Conservation (phyloP, 1,140 invertebrate genomes). For the Copidosoma floridanum region DNA sequence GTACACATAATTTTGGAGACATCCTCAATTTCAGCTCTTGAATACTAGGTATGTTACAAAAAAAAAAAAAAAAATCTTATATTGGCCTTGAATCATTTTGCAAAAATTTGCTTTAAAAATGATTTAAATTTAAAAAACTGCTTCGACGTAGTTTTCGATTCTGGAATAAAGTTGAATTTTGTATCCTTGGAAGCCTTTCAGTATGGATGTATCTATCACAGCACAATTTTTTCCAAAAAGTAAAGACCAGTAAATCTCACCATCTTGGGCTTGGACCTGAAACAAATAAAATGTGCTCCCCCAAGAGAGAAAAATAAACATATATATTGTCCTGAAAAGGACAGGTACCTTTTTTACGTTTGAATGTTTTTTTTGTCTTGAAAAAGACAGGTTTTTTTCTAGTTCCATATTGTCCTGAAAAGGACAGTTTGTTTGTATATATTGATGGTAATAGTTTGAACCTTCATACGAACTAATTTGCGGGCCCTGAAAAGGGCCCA, state of each 20-base stretch:
- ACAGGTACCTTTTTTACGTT: constrained; percentile 27
- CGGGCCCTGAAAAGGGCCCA: constrained; percentile 55
- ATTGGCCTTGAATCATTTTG: no score
- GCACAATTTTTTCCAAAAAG: no score
- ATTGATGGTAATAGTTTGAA: constrained; percentile 28
- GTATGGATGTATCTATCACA: no score
- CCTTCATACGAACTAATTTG: constrained; percentile 41
- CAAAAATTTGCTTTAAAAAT: no score
- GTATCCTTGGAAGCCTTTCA: no score
- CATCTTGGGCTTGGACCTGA: neutral
- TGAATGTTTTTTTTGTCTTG: constrained; percentile 17
- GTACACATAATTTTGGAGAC: no score
- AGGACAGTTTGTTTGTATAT: constrained; percentile 38
- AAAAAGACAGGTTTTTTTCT: constrained; percentile 21
- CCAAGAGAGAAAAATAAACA: constrained; percentile 22
- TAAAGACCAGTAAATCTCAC: neutral
- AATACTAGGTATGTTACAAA: no score
- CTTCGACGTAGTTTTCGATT: no score
- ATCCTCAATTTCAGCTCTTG: no score
- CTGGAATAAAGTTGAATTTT: no score
- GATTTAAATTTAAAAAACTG: no score
- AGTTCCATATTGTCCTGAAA: constrained; percentile 35
- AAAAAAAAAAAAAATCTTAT: no score
- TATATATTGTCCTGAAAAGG: constrained; percentile 33
- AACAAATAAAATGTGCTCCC: constrained; percentile 11